Evolutionary conservation across 1,140 invertebrate genomes (phyloP).

Genomic region (Ctenoplectra terminalis): DNA sequence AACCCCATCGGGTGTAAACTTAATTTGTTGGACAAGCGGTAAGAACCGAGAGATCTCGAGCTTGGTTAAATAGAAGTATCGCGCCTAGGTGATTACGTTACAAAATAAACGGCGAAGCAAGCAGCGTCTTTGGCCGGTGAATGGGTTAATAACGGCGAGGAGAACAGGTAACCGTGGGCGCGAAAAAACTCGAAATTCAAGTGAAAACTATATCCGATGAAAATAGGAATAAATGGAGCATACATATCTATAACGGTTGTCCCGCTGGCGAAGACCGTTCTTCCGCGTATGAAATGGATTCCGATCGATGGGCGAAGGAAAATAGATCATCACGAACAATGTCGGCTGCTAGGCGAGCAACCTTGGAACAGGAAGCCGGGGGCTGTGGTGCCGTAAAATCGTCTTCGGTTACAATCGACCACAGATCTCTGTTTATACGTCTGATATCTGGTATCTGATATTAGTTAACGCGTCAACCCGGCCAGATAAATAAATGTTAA

Average conservation of each 20-base stretch:
- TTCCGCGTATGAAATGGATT: constrained; percentile 68
- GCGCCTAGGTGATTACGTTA: background rate
- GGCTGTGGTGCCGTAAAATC: constrained; percentile 66
- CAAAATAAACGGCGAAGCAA: background rate
- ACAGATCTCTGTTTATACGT: constrained; percentile 69
- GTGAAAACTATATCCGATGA: constrained; percentile 32
- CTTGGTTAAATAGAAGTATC: background rate
- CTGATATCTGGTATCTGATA: constrained; percentile 58
- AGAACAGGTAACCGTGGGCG: background rate
- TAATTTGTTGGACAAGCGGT: background rate
- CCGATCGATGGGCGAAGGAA: constrained; percentile 59
- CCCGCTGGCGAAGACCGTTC: constrained; percentile 53
- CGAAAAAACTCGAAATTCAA: constrained; percentile 24
- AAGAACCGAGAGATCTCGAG: background rate
- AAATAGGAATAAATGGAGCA: constrained; percentile 28
- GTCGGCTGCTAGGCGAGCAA: constrained; percentile 52
- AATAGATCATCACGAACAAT: constrained; percentile 63
- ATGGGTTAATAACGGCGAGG: background rate
- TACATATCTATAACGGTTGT: constrained; percentile 55
- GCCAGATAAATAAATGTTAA: constrained; percentile 54
- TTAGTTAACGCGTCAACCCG: constrained; percentile 65
- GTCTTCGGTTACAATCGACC: constrained; percentile 72
- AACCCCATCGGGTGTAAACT: background rate
- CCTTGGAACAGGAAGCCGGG: constrained; percentile 68
- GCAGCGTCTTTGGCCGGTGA: background rate